Evolutionary conservation across 1,140 invertebrate genomes (phyloP).

Genomic region (Tetramorium simillimum): DNA sequence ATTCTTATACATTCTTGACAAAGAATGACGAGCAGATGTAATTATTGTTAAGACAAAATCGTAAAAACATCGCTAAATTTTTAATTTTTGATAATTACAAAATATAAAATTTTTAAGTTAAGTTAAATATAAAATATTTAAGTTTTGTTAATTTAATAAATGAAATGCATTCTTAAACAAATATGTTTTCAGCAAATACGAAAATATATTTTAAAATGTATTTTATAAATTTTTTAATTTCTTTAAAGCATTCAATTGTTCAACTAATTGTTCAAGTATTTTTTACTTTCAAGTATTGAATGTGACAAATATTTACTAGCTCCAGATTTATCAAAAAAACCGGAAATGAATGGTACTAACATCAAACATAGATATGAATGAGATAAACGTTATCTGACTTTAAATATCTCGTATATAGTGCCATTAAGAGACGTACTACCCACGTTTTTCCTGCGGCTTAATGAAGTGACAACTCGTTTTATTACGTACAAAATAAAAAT

Average conservation of each 20-base stretch:
- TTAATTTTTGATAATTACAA: constrained; percentile 6
- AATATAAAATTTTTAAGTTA: neutral
- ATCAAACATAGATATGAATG: neutral
- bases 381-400: constrained; percentile 61
- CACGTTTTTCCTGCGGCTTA: constrained; percentile 52
- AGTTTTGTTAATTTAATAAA: neutral
- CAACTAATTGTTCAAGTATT: neutral
- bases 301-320: neutral
- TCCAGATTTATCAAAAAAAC: neutral
- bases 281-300: neutral
- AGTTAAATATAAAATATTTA: too few relatives aligned
- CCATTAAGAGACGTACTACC: constrained; percentile 11
- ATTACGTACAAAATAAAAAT: constrained; percentile 8
- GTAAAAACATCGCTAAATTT: neutral
- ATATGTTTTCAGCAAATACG: neutral
- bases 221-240: neutral
- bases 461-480: neutral
- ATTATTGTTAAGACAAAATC: neutral
- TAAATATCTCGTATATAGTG: constrained; percentile 24
- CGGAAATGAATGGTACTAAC: neutral
- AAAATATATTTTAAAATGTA: neutral
- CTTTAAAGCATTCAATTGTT: neutral
- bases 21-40: neutral
- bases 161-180: neutral
- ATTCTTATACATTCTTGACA: neutral